A percentile compares a stretch with the other conserved stretches of the same genome.
These are phyloP conservation scores for Halictus rubicundus DNA, from an alignment of 1,140 invertebrate species.

Conservation along the genomic window DNA sequence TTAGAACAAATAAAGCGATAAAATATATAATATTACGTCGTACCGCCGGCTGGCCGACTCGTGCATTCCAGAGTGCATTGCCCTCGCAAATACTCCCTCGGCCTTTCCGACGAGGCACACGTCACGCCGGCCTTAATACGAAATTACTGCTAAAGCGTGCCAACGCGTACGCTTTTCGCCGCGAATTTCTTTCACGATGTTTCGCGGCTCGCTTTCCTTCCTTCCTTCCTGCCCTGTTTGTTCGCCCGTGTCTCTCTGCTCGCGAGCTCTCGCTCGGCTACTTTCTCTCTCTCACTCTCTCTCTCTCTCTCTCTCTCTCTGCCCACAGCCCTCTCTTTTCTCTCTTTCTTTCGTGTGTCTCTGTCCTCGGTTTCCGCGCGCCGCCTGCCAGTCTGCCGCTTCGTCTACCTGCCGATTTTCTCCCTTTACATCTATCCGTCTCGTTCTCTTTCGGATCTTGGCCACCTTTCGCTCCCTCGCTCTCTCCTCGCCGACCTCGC, in stretches of 20 bases:
- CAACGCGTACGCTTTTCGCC: conserved; percentile 52
- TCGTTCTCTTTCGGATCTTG: neutral
- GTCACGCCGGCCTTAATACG: conserved; percentile 69
- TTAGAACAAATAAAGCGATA: conserved; percentile 79
- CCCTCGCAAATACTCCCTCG: conserved; percentile 76
- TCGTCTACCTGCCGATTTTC: conserved; percentile 20
- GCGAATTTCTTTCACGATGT: conserved; percentile 53
- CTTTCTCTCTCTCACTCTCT: neutral
- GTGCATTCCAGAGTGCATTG: conserved; percentile 80
- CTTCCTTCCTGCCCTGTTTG: neutral
- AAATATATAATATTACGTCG: conserved; percentile 77
- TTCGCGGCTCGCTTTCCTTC: conserved; percentile 16
- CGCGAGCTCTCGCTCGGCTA: neutral
- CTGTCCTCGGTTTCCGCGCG: no score
- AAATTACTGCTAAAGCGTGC: conserved; percentile 64
- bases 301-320: neutral
- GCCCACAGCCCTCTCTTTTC: neutral
- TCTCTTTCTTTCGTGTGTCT: neutral
- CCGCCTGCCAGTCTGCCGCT: neutral
- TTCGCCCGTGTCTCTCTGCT: neutral
- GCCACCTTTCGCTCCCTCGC: neutral
- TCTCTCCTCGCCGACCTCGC: neutral
- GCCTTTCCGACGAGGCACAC: conserved; percentile 56
- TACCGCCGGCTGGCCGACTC: conserved; percentile 70
- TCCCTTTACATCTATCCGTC: neutral